A percentile compares a stretch with the other conserved stretches of the same genome.
phyloP scores from a whole-genome alignment of 2,888 invertebrate genomes.

The Stenodema calcarata region DNA sequence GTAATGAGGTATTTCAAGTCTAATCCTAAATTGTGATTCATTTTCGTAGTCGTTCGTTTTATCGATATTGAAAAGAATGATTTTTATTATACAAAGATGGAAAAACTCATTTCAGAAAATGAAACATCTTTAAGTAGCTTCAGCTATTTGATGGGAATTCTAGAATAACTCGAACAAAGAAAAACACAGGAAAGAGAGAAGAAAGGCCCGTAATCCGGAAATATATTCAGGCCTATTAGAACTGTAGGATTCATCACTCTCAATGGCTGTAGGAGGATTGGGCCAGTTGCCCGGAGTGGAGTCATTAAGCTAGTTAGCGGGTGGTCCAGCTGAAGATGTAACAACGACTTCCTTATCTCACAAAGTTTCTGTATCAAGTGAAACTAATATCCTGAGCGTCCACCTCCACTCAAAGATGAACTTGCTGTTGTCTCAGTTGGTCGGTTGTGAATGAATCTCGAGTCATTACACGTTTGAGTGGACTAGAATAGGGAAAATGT shows the following conservation, averaged over 20 bases:
- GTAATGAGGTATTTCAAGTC: too few species aligned
- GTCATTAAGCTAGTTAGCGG: conserved; percentile 40
- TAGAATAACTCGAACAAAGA: too few species aligned
- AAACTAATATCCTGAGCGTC: conserved; percentile 15
- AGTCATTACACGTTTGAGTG: neutral
- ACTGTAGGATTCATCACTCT: neutral
- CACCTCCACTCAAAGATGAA: neutral
- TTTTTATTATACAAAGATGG: too few species aligned
- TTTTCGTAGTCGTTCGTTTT: too few species aligned
- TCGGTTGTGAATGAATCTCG: neutral
- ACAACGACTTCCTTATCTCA: conserved; percentile 37
- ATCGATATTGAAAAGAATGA: too few species aligned
- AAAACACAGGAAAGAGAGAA: too few species aligned
- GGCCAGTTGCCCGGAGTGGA: neutral
- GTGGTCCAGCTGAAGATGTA: conserved; percentile 12
- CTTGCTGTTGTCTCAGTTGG: neutral
- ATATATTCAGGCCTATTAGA: neutral
- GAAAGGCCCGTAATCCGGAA: neutral
- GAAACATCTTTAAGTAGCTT: too few species aligned
- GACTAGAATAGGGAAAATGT: neutral
- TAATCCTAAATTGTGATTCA: too few species aligned
- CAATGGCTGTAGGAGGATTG: conserved; percentile 12
- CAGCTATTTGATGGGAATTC: too few species aligned
- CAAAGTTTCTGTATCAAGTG: conserved; percentile 24
- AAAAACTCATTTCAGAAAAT: too few species aligned